phyloP scores from a whole-genome alignment of 2,797 vertebrate genomes.

The Urosaurus nigricauda region DNA sequence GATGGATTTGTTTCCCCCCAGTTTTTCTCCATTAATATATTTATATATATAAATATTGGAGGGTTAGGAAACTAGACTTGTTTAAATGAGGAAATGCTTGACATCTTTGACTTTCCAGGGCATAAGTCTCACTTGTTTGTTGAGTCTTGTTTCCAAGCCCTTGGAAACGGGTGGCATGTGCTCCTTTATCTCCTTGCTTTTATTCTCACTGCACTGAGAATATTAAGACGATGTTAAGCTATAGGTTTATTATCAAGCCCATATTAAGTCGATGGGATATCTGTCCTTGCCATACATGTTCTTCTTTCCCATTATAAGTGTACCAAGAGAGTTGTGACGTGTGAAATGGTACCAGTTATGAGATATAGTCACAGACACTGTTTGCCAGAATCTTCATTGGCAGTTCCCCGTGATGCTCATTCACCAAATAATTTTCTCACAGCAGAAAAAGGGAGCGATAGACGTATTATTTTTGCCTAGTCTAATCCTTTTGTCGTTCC shows the following conservation, averaged over 20 bases:
- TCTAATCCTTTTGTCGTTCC: background rate
- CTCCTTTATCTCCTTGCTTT: background rate
- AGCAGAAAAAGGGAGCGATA: background rate
- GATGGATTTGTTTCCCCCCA: too few species aligned
- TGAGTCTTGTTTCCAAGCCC: background rate
- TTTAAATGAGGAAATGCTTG: background rate
- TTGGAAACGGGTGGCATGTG: background rate
- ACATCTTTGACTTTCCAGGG: too few species aligned
- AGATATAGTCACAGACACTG: background rate
- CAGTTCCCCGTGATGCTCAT: background rate
- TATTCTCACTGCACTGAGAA: background rate
- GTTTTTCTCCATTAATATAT: too few species aligned
- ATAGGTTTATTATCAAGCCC: too few species aligned
- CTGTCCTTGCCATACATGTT: background rate
- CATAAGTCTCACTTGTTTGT: background rate
- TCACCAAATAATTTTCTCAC: background rate
- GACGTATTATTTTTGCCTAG: background rate
- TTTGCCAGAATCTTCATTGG: background rate
- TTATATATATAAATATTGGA: too few species aligned
- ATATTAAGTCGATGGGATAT: background rate
- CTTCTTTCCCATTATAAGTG: background rate
- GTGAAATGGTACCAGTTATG: too few species aligned
- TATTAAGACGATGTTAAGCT: too few species aligned
- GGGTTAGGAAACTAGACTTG: background rate
- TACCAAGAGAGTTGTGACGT: background rate